These are phyloP conservation scores for Watsonalla binaria DNA, from an alignment of 2,888 invertebrate species.

Conservation along the genomic window DNA sequence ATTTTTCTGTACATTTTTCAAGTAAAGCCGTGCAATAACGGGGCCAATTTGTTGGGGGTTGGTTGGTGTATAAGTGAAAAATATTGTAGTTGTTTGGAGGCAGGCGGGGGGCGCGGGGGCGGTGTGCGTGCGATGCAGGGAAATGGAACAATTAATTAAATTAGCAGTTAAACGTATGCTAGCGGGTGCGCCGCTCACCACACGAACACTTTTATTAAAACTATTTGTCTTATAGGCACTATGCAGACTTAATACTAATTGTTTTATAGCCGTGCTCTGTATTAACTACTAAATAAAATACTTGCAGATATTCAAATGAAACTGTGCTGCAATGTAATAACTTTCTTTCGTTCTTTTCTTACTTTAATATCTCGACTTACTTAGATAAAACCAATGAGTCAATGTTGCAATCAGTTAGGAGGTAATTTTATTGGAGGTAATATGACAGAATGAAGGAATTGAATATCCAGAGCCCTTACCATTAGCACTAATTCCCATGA, in stretches of 20 bases:
- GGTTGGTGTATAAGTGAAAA: slow-evolving; percentile 56
- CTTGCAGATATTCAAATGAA: too few relatives aligned
- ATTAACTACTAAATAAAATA: neutral
- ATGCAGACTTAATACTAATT: slow-evolving; percentile 18
- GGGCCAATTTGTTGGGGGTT: slow-evolving; percentile 46
- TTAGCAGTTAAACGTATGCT: slow-evolving; percentile 64
- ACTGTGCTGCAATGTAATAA: neutral
- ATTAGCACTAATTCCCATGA: too few relatives aligned
- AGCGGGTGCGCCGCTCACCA: slow-evolving; percentile 30
- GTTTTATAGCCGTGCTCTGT: slow-evolving; percentile 6
- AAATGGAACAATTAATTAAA: slow-evolving; percentile 73
- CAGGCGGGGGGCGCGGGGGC: slow-evolving; percentile 9
- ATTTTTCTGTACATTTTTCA: slow-evolving; percentile 31
- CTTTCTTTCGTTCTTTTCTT: neutral
- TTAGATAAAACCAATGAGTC: too few relatives aligned
- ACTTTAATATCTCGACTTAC: too few relatives aligned
- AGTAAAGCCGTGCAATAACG: slow-evolving; percentile 37
- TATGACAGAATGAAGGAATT: neutral
- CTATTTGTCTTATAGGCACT: slow-evolving; percentile 54
- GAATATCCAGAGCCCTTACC: too few relatives aligned
- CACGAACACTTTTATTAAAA: slow-evolving; percentile 56
- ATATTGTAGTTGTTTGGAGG: slow-evolving; percentile 51
- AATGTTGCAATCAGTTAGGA: neutral
- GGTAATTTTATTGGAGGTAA: neutral
- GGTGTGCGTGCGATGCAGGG: slow-evolving; percentile 27